Evolutionary conservation across 2,888 invertebrate species (phyloP).

Genomic region (Agrochola macilenta): DNA sequence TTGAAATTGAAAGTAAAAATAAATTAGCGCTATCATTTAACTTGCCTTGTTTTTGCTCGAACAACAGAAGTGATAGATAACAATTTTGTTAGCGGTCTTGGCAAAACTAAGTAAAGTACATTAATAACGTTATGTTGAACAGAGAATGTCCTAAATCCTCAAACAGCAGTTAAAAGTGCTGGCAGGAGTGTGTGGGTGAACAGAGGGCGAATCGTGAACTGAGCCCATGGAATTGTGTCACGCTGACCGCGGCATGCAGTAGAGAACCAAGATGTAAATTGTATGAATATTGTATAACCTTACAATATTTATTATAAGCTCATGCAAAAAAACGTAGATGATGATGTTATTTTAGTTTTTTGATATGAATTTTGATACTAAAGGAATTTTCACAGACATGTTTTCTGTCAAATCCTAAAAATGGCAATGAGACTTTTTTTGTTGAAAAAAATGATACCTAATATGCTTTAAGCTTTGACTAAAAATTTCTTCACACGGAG

Average conservation of each 20-base stretch:
- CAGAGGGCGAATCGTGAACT: conserved; percentile 69
- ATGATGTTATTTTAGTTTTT: too few relatives aligned
- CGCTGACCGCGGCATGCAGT: conserved; percentile 54
- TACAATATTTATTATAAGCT: neutral
- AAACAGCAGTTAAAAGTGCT: conserved; percentile 52
- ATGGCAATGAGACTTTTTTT: neutral
- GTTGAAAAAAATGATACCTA: neutral
- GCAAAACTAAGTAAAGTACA: neutral
- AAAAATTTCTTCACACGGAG: neutral
- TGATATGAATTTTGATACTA: neutral
- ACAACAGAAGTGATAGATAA: too few relatives aligned
- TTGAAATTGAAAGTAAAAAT: neutral
- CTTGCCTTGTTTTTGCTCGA: neutral
- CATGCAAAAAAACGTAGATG: too few relatives aligned
- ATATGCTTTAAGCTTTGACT: too few relatives aligned
- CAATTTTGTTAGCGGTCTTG: neutral
- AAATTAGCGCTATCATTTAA: neutral
- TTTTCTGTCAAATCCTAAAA: neutral
- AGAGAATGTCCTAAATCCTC: conserved; percentile 25
- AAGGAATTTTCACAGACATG: too few relatives aligned
- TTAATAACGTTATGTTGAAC: conserved; percentile 13
- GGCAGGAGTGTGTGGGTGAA: conserved; percentile 69
- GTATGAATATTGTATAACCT: neutral
- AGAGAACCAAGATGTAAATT: conserved; percentile 53
- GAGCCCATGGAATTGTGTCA: conserved; percentile 75